phyloP scores from a whole-genome alignment of 2,797 vertebrate species.

The Xiphophorus birchmanni region DNA sequence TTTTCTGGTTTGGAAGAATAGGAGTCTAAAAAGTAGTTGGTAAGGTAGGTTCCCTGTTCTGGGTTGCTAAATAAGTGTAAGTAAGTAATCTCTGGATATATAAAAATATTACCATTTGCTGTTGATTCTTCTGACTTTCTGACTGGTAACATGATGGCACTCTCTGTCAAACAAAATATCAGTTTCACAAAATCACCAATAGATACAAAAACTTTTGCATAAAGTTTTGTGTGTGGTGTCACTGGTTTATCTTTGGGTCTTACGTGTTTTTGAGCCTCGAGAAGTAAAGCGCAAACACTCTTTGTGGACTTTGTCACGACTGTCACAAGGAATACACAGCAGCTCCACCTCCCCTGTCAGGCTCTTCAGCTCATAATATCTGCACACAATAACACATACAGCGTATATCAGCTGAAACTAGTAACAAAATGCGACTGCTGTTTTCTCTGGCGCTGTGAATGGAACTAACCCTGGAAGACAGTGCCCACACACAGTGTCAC shows the following conservation, averaged over 20 bases:
- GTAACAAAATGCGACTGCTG: neutral
- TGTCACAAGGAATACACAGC: slow-evolving; percentile 62
- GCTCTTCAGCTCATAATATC: slow-evolving; percentile 69
- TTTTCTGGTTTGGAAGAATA: too few species aligned
- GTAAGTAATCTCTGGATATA: too few species aligned
- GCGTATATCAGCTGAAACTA: neutral
- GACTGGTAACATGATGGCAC: neutral
- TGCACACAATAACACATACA: slow-evolving; percentile 29
- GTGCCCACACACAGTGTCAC: slow-evolving; percentile 54
- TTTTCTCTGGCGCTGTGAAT: neutral
- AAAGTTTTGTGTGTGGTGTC: neutral
- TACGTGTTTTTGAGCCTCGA: slow-evolving; percentile 43
- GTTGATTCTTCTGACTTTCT: slow-evolving; percentile 16
- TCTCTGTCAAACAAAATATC: slow-evolving; percentile 38
- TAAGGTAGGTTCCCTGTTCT: too few species aligned
- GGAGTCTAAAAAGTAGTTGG: too few species aligned
- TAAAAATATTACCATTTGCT: slow-evolving; percentile 37
- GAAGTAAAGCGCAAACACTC: slow-evolving; percentile 51
- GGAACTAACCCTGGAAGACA: slow-evolving; percentile 58
- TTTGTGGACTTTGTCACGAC: slow-evolving; percentile 40
- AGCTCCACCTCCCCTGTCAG: slow-evolving; percentile 62
- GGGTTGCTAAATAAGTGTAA: too few species aligned
- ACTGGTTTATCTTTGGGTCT: neutral
- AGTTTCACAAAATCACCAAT: slow-evolving; percentile 3
- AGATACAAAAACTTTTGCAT: slow-evolving; percentile 9